phyloP scores from a whole-genome alignment of 2,888 invertebrate species.

The Tetramorium bicarinatum region DNA sequence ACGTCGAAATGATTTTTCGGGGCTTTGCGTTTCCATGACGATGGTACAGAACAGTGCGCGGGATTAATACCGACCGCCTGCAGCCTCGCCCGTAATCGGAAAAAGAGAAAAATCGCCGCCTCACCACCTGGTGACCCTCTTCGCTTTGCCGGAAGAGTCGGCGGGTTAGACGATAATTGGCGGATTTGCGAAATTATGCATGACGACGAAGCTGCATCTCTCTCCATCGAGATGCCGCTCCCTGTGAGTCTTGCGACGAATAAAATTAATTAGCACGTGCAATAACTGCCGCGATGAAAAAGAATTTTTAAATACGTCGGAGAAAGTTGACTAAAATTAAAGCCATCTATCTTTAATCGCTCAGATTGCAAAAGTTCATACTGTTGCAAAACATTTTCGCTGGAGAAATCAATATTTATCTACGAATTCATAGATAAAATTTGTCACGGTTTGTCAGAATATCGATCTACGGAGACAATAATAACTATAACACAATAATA shows the following conservation, averaged over 20 bases:
- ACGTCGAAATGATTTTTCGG: slow-evolving; percentile 66
- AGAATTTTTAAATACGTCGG: neutral
- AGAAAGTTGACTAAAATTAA: neutral
- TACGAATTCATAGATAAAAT: neutral
- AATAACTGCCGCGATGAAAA: neutral
- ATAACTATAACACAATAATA: neutral
- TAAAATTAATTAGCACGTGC: slow-evolving; percentile 29
- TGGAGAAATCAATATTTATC: neutral
- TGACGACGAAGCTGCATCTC: neutral
- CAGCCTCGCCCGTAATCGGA: slow-evolving; percentile 58
- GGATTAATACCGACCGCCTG: slow-evolving; percentile 61
- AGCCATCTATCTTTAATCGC: neutral
- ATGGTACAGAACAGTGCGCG: slow-evolving; percentile 59
- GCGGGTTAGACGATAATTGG: slow-evolving; percentile 37
- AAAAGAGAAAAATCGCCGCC: slow-evolving; percentile 53
- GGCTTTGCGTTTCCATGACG: slow-evolving; percentile 69
- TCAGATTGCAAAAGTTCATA: neutral
- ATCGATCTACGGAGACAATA: neutral
- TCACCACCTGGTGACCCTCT: slow-evolving; percentile 58
- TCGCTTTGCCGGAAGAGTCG: slow-evolving; percentile 3
- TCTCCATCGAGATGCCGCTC: neutral
- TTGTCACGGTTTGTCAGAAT: neutral
- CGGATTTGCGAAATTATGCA: slow-evolving; percentile 46
- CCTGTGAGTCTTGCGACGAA: neutral
- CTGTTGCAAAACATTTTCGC: neutral